Base-by-base conservation (phyloP, 2,113 vertebrate genomes). In the Paracanthobrama guichenoti region DNA sequence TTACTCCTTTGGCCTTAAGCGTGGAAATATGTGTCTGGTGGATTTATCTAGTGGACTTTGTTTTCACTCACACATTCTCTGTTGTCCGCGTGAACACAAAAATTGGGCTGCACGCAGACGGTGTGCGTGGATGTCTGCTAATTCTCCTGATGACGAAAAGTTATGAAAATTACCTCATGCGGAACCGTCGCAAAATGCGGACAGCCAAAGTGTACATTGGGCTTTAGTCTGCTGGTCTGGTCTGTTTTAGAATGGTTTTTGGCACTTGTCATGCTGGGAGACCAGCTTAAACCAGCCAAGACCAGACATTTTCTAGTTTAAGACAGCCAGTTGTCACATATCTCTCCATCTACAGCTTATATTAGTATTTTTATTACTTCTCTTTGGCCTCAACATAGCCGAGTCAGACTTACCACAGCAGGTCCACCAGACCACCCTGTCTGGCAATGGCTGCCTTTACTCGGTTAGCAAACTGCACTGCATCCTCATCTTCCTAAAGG, bases 371-470 rank as follows among this genome's bases (percentile, higher is more conserved):
- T 16, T 64, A 64, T 28, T 31, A 16, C 62, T 64, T 31, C 28
- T 64, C 62, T 8, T 64, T 64, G 14, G 5, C 60, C 24, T 64
- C 6, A 62, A 62, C 12, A 62, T 62, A 1, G 28, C 64, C 0
- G 28, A 67, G 31, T 42, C 66, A 11, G 18, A 11, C 94, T 96
- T 84, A 97, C 96, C 96, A 97, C 20, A 97, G 93, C 60, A 97
- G 91, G 91, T 97, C 96, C 55, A 96, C 96, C 0, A 97, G 93
- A 22, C 96, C 96, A 0, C 96, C 96, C 81, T 97, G 95, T 79
- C 94, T 92, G 76, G 96, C 96, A n/a, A 97, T 97, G 85, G 96
- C 96, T 0, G 96, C 95, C 79, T 97, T 97, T 77, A 97, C 96
- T n/a, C 96, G 91, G 69, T 96, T 97, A 67, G 96, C 96, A 91